Conservation (phyloP, 2,113 vertebrate species). For the Hystrix cristata region DNA sequence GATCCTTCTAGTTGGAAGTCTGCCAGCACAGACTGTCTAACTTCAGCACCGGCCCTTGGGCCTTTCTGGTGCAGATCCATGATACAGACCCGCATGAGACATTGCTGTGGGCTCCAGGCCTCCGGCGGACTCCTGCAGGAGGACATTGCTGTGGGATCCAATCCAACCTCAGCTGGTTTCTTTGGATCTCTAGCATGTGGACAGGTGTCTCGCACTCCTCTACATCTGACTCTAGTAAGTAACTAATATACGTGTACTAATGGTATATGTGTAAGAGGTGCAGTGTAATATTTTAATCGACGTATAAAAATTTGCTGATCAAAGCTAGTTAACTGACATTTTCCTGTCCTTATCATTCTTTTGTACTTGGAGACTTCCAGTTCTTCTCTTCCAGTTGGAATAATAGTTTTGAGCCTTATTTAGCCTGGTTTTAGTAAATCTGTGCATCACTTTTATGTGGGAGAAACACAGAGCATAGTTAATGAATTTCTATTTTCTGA, state of each 20-base stretch:
- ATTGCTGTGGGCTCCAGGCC: no score
- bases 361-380: background rate
- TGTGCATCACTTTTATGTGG: background rate
- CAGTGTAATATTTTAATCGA: background rate
- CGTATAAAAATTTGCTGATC: background rate
- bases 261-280: background rate
- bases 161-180: no score
- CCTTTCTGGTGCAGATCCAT: no score
- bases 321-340: background rate
- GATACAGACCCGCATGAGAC: no score
- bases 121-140: no score
- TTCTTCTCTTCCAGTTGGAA: background rate
- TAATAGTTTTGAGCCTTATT: background rate
- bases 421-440: background rate
- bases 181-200: no score
- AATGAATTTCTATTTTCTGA: background rate
- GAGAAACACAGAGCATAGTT: background rate
- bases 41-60: no score
- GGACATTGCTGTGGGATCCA: no score
- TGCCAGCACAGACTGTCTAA: no score
- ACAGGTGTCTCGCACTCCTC: no score
- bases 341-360: background rate
- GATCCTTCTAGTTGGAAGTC: no score
- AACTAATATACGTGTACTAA: background rate
- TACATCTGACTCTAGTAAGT: no score